Evolutionary conservation across 2,113 vertebrate genomes (phyloP).

Genomic region (Esox niger): DNA sequence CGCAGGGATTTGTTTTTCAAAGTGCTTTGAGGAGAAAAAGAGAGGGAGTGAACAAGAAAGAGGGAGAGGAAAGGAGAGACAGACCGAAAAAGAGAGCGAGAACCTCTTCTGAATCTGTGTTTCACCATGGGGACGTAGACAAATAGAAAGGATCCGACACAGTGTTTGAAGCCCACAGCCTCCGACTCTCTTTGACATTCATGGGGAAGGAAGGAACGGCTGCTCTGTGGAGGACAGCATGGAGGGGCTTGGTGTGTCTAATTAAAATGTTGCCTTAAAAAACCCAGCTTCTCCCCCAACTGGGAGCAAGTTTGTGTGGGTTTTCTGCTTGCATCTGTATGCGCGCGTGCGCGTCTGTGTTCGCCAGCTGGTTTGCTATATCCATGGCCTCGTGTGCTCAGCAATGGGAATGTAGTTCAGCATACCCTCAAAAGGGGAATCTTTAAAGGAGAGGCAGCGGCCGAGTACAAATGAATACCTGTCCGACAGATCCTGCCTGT

Average conservation of each 20-base stretch:
- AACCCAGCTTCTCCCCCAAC: conserved; percentile 28
- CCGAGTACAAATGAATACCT: not conserved
- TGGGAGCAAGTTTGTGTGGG: conserved; percentile 41
- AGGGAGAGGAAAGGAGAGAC: conserved; percentile 1
- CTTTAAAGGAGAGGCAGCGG: conserved; percentile 30
- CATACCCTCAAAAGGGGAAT: not conserved
- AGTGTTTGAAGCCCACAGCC: conserved; percentile 47
- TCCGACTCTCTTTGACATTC: conserved; percentile 41
- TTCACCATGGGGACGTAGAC: conserved; percentile 31
- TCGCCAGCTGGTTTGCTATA: too few species aligned
- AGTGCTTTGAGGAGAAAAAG: conserved; percentile 16
- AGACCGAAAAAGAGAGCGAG: conserved; percentile 1
- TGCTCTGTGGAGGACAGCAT: conserved; percentile 18
- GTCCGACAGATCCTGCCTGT: not conserved
- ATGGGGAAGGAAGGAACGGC: conserved; percentile 17
- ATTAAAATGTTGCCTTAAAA: conserved; percentile 62
- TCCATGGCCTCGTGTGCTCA: not conserved
- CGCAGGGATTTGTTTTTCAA: conserved; percentile 21
- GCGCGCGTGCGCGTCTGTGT: too few species aligned
- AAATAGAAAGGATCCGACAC: conserved; percentile 35
- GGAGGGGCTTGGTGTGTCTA: conserved; percentile 45
- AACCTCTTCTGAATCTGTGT: conserved; percentile 2
- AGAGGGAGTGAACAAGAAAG: conserved; percentile 4
- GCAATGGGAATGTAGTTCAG: not conserved
- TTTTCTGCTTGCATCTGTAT: not conserved